Base-by-base conservation (phyloP, 1,140 invertebrate genomes). In the Pogonus chalceus region DNA sequence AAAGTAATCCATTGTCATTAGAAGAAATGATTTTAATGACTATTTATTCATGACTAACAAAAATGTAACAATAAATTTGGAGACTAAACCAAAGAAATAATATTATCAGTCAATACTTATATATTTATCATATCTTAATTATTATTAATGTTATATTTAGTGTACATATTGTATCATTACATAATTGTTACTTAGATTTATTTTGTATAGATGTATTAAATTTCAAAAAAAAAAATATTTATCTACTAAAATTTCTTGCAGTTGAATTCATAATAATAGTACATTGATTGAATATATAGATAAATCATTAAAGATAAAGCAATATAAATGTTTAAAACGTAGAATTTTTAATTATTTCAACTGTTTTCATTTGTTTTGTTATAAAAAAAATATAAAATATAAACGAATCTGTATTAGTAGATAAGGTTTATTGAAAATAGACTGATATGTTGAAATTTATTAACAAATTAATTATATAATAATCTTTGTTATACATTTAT, bases 1-100 rank as follows among this genome's bases (percentile, higher is more conserved):
- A 85, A 66, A 78, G 79, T 31, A 85, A 85, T 68, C 83, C 82
- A 51, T 67, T 86, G 31, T 83, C 83, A 7, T 68, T 86, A 58
- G 84, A 87, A 76, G 84, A 87, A 80, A 80, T 83, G 78, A 84
- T 82, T 55, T 67, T 84, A 60, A 82, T 83, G 78, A 84, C 81
- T n/a, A 80, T 82, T 58, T 83, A 83, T 70, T 82, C 81, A 54
- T 84, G 74, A 80, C 46, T 31, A 16, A 35, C 26, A 43, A 39
- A 35, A 53, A 56, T 39, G 46, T 35, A 14, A 24, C 22, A 31
- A 18, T 47, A 43, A 43, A 7, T 43, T 43, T 43, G 37, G 37
- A 43, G 37, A 43, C 37, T 43, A 43, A 9, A 43, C 37, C 37
- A 43, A 43, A 43, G 37, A 43, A 43, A 18, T 43, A 43, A 43